Evolutionary conservation across 2,888 invertebrate genomes (phyloP).

Genomic region (Calliphora vomitoria): DNA sequence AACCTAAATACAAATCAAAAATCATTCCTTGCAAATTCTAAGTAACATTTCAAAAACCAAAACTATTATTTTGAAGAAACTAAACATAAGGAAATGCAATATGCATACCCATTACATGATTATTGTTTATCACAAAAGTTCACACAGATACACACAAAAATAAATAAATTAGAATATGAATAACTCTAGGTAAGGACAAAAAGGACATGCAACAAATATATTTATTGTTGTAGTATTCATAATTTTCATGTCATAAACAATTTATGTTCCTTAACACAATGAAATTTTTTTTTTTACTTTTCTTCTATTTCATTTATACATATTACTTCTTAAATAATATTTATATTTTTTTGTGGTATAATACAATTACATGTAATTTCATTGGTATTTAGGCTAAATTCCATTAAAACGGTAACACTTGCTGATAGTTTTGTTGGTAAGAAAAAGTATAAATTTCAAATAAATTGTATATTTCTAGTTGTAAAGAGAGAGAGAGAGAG

Average conservation of each 20-base stretch:
- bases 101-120: conserved; percentile 66
- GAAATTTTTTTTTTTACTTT: conserved; percentile 43
- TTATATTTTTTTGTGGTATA: conserved; percentile 15
- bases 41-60: background rate
- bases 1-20: background rate
- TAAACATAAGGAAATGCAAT: conserved; percentile 59
- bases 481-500: background rate
- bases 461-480: background rate
- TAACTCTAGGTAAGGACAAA: conserved; percentile 36
- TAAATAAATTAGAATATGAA: conserved; percentile 20
- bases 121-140: conserved; percentile 38
- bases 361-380: conserved; percentile 68
- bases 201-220: conserved; percentile 71
- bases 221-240: conserved; percentile 61
- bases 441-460: conserved; percentile 46
- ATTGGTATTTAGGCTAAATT: conserved; percentile 73
- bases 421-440: conserved; percentile 35
- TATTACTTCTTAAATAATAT: conserved; percentile 29
- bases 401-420: conserved; percentile 64
- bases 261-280: conserved; percentile 63
- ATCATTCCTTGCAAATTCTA: conserved; percentile 27
- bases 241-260: conserved; percentile 72
- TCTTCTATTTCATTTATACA: conserved; percentile 18
- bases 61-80: background rate
- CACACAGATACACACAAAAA: conserved; percentile 26